phyloP scores from a whole-genome alignment of 23 tunicate genomes.

The Ciona savignyi region DNA sequence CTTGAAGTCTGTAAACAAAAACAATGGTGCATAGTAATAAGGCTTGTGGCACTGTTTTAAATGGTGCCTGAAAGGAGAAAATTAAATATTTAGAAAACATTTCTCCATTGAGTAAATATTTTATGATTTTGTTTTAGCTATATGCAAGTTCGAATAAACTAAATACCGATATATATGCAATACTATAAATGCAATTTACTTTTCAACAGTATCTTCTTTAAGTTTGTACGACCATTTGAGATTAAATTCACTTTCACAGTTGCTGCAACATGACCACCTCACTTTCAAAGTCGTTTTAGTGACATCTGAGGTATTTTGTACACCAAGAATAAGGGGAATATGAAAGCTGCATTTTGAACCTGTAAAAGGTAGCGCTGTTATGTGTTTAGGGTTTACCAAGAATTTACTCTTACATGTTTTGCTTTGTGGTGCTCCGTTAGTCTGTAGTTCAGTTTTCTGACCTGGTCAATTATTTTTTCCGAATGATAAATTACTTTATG shows the following conservation, averaged over 20 bases:
- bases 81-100: too few species aligned
- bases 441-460: too few species aligned
- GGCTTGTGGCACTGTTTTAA: too few species aligned
- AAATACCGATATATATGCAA: too few species aligned
- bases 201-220: conserved; percentile 18
- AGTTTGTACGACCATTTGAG: conserved; percentile 32
- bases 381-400: not conserved
- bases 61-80: too few species aligned
- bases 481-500: too few species aligned
- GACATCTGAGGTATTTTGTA: conserved; percentile 19
- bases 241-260: conserved; percentile 11
- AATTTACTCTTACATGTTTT: not conserved
- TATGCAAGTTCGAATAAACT: too few species aligned
- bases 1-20: not conserved
- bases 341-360: not conserved
- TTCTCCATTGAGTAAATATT: too few species aligned
- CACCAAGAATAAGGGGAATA: conserved; percentile 29
- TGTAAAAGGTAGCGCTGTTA: not conserved
- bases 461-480: too few species aligned
- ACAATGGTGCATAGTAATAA: too few species aligned
- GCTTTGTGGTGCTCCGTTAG: not conserved
- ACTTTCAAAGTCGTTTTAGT: conserved; percentile 32
- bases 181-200: too few species aligned
- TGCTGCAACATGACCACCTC: conserved; percentile 25
- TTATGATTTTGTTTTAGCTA: too few species aligned